A percentile compares a stretch with the other conserved stretches of the same genome.
These are phyloP conservation scores for Peromyscus aztecus DNA, from an alignment of 2,797 vertebrate species.

Conservation along the genomic window DNA sequence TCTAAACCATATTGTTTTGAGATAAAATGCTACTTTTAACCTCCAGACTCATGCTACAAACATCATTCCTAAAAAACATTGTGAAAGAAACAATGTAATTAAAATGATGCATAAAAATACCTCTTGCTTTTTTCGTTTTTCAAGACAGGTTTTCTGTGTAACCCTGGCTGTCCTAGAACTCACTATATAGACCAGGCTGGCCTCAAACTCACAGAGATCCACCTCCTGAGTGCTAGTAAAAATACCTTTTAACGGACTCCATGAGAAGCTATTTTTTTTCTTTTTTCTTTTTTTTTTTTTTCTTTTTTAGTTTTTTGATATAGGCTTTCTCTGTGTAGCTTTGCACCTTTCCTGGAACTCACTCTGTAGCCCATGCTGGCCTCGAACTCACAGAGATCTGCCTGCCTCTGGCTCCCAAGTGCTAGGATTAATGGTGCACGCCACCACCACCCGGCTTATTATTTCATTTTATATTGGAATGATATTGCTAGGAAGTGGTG, in stretches of 20 bases:
- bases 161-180: background rate
- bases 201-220: background rate
- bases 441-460: no score
- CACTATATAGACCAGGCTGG: background rate
- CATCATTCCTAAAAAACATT: slow-evolving; percentile 47
- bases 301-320: no score
- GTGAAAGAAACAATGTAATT: slow-evolving; percentile 50
- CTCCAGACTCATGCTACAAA: background rate
- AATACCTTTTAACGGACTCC: background rate
- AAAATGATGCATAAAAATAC: background rate
- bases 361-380: no score
- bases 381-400: no score
- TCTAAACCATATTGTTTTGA: slow-evolving; percentile 53
- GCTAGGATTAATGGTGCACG: no score
- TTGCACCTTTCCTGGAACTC: no score
- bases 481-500: background rate
- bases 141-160: background rate
- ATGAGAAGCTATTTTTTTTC: background rate
- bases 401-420: no score
- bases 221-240: background rate
- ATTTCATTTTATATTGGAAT: slow-evolving; percentile 19
- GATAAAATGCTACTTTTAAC: slow-evolving; percentile 52
- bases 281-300: no score
- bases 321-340: no score
- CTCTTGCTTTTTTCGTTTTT: background rate